These are phyloP conservation scores for Coelopa pilipes DNA, from an alignment of 2,888 invertebrate genomes.

Conservation along the genomic window DNA sequence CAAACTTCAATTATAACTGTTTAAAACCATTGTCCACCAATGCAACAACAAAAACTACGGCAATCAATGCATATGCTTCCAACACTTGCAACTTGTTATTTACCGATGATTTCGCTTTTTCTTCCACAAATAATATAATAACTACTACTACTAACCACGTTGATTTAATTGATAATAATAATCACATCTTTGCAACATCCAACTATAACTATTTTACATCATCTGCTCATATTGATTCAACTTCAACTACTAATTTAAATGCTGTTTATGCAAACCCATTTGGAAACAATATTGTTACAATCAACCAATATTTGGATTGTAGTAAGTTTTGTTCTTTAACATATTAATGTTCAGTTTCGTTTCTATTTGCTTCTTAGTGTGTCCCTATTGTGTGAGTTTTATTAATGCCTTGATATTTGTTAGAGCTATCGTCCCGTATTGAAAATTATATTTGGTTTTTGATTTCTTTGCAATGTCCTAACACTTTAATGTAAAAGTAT, in stretches of 20 bases:
- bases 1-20: too few species aligned
- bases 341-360: slow-evolving; percentile 6
- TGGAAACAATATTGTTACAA: slow-evolving; percentile 50
- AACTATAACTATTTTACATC: slow-evolving; percentile 19
- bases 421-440: background rate
- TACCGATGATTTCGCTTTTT: slow-evolving; percentile 41
- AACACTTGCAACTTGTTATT: slow-evolving; percentile 23
- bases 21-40: background rate
- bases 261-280: slow-evolving; percentile 49
- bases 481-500: too few species aligned
- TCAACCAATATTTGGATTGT: slow-evolving; percentile 62
- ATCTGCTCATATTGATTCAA: slow-evolving; percentile 29
- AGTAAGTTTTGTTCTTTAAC: slow-evolving; percentile 57
- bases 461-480: too few species aligned
- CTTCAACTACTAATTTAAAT: slow-evolving; percentile 47
- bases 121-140: slow-evolving; percentile 41
- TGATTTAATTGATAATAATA: slow-evolving; percentile 33
- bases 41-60: slow-evolving; percentile 21
- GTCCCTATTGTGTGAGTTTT: background rate
- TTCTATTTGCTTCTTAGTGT: slow-evolving; percentile 2
- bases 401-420: background rate
- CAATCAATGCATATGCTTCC: slow-evolving; percentile 28
- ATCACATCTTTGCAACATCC: slow-evolving; percentile 31
- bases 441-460: background rate
- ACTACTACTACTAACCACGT: slow-evolving; percentile 35